Base-by-base conservation (phyloP, 1,140 invertebrate genomes). In the Heliconius hewitsoni region DNA sequence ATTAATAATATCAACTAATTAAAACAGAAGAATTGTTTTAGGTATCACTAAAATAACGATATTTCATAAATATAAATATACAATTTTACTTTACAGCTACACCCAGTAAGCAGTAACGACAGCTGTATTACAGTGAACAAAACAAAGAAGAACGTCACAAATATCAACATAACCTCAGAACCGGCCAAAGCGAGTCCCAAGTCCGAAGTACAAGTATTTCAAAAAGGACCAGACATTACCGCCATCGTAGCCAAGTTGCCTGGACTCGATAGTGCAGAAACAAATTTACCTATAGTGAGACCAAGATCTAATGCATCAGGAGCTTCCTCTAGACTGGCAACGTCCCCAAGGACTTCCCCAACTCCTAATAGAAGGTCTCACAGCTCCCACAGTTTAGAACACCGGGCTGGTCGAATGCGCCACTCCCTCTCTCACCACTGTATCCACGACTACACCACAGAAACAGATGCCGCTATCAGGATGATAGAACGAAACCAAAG, bases 181-280 rank as follows among this genome's bases (percentile, higher is more conserved):
- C 91, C 94, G 5, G 87, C 76, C 71, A 90, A 85, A 75, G 81
- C 81, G 52, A 87, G 87, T 74, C 83, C 90, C 18, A 92, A 95
- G 81, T 91, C 95, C 5, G 95, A 96, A 74, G 91, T 95, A 13
- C 95, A 97, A 90, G 96, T 97, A 16, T 97, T 96, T 82, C 94
- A 95, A 81, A 95, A 95, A 81, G 94, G 93, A 2, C 94, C 94
- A 11, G 95, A 95, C 83, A 95, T 95, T 76, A 95, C 94, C 5
- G 94, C 95, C 9, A 90, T 95, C 72, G 94, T 95, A 23, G 95
- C 95, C 0, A 96, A 96, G 85, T 84, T 96, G 30, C 95, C 96
- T 0, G 95, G 95, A n/a, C 87, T 96, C 6, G 95, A 95, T 72
- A 88, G 95, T 0, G 94, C 94, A 37, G 95, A 95, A 73, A 84